Evolutionary conservation across 1,140 invertebrate genomes (phyloP).

Genomic region (Procambarus virginalis): DNA sequence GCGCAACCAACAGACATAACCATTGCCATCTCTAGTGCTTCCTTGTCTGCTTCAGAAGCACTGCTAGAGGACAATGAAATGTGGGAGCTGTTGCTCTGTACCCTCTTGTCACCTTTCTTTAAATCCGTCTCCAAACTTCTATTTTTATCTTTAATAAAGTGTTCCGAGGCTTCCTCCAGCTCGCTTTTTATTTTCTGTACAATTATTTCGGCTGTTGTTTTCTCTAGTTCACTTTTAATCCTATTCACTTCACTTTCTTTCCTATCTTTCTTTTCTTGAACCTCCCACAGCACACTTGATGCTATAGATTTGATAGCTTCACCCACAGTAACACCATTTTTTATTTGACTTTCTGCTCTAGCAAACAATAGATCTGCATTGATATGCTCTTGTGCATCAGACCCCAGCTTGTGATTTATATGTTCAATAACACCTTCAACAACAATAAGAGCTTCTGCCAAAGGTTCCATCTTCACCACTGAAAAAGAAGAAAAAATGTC

Average conservation of each 20-base stretch:
- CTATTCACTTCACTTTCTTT: conserved; percentile 3
- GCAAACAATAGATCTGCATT: conserved; percentile 24
- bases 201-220: neutral
- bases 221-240: conserved; percentile 24
- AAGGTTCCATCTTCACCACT: conserved; percentile 39
- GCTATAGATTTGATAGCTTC: conserved; percentile 27
- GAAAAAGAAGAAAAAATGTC: conserved; percentile 4
- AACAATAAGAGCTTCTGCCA: conserved; percentile 19
- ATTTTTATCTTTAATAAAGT: neutral
- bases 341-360: conserved; percentile 15
- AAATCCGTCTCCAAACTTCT: neutral
- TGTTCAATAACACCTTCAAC: conserved; percentile 40
- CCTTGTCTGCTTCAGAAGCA: neutral
- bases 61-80: neutral
- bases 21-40: neutral
- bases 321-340: conserved; percentile 19
- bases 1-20: neutral
- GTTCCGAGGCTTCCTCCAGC: neutral
- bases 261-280: conserved; percentile 6
- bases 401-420: conserved; percentile 21
- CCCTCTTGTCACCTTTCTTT: neutral
- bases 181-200: neutral
- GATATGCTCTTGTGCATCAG: conserved; percentile 37
- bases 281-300: neutral
- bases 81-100: neutral